Percentiles rank a stretch among this genome's conserved stretches.
Conservation (phyloP, 1,140 invertebrate genomes). For the Drosophila takahashii region DNA sequence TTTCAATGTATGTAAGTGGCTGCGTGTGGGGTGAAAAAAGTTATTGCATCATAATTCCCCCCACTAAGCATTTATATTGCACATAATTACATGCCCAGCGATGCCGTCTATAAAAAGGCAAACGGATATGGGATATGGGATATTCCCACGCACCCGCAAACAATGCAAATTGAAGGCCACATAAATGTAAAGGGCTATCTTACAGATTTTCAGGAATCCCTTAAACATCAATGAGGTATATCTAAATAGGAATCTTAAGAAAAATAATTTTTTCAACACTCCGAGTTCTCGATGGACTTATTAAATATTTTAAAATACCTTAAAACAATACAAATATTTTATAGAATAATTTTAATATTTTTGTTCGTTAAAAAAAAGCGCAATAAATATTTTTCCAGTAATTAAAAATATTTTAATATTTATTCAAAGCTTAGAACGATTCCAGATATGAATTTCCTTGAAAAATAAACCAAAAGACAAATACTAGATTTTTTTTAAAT, state of each 20-base stretch:
- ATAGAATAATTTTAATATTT: no score
- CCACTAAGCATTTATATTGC: conserved; percentile 62
- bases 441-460: no score
- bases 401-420: no score
- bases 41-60: conserved; percentile 69
- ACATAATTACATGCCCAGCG: conserved; percentile 58
- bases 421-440: no score
- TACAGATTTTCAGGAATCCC: not conserved
- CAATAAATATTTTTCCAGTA: no score
- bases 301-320: no score
- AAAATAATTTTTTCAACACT: not conserved
- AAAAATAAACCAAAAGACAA: not conserved
- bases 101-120: conserved; percentile 31
- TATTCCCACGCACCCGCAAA: conserved; percentile 23
- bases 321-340: no score
- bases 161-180: conserved; percentile 42
- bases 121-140: conserved; percentile 39
- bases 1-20: conserved; percentile 65
- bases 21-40: conserved; percentile 45
- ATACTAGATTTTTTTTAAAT: not conserved
- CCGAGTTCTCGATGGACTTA: no score
- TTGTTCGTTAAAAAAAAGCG: no score
- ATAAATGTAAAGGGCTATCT: conserved; percentile 3
- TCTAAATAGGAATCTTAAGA: not conserved
- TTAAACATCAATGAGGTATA: not conserved